Evolutionary conservation across 2,888 invertebrate species (phyloP).

Genomic region (Dicycla oo): DNA sequence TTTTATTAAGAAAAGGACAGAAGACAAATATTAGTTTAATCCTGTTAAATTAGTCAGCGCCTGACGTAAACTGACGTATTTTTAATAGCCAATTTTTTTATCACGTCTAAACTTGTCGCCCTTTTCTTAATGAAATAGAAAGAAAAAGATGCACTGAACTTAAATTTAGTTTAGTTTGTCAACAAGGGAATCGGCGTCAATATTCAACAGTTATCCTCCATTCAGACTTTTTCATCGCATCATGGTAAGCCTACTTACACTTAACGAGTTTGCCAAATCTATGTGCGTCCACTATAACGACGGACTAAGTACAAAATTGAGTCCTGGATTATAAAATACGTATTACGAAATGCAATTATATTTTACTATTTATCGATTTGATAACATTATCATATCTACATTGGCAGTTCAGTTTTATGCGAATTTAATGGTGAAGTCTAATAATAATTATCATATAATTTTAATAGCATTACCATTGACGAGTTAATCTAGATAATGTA

Average conservation of each 20-base stretch:
- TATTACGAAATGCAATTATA: slow-evolving; percentile 52
- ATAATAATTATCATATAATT: slow-evolving; percentile 43
- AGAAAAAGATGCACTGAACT: no score
- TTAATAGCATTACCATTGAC: slow-evolving; percentile 28
- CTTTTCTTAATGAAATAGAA: no score
- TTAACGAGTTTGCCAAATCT: slow-evolving; percentile 33
- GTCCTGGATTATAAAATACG: slow-evolving; percentile 36
- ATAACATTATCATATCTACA: slow-evolving; percentile 47
- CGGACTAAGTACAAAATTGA: slow-evolving; percentile 40
- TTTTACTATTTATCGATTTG: slow-evolving; percentile 41
- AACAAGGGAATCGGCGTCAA: no score
- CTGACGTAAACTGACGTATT: no score
- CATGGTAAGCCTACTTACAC: slow-evolving; percentile 24
- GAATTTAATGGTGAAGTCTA: slow-evolving; percentile 49
- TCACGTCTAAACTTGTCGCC: no score
- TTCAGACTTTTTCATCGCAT: neutral
- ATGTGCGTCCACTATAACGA: slow-evolving; percentile 24
- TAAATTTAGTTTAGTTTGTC: no score
- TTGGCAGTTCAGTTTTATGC: slow-evolving; percentile 53
- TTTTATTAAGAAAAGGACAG: no score
- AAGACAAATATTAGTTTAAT: no score
- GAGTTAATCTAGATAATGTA: slow-evolving; percentile 20
- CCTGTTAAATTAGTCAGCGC: no score
- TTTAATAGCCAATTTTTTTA: no score
- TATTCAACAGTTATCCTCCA: neutral